phyloP scores from a whole-genome alignment of 2,888 invertebrate species.

The Crossocerus cetratus region DNA sequence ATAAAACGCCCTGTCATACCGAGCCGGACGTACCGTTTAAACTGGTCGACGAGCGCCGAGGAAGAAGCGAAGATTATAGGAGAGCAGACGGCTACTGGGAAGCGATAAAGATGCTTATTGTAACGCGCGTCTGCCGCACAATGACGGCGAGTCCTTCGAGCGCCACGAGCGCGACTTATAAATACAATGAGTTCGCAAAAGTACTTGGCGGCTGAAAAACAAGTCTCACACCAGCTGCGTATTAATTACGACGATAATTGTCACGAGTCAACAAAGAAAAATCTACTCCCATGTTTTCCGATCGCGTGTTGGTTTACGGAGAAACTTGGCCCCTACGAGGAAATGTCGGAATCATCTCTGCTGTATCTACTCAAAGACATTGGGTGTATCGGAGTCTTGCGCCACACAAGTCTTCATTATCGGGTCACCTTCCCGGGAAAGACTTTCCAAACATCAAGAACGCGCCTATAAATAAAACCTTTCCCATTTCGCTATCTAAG shows the following conservation, averaged over 20 bases:
- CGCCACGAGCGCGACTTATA: not conserved
- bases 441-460: too few relatives aligned
- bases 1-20: constrained; percentile 42
- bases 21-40: constrained; percentile 11
- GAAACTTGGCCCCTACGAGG: not conserved
- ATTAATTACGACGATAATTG: not conserved
- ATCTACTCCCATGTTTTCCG: not conserved
- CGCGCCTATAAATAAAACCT: too few relatives aligned
- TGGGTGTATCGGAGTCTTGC: not conserved
- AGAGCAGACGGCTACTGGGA: constrained; percentile 12
- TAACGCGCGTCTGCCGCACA: not conserved
- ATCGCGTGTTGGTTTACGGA: not conserved
- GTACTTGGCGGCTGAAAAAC: not conserved
- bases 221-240: not conserved
- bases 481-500: too few relatives aligned
- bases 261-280: not conserved
- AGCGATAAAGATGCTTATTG: constrained; percentile 20
- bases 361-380: constrained; percentile 28
- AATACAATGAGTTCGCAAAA: not conserved
- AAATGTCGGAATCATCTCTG: not conserved
- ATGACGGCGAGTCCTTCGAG: not conserved
- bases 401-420: not conserved
- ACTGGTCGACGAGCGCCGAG: constrained; percentile 32
- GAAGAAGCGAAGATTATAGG: constrained; percentile 33
- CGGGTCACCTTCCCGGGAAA: not conserved